Evolutionary conservation across 2,113 vertebrate genomes (phyloP).

Genomic region (Nettapus auritus): DNA sequence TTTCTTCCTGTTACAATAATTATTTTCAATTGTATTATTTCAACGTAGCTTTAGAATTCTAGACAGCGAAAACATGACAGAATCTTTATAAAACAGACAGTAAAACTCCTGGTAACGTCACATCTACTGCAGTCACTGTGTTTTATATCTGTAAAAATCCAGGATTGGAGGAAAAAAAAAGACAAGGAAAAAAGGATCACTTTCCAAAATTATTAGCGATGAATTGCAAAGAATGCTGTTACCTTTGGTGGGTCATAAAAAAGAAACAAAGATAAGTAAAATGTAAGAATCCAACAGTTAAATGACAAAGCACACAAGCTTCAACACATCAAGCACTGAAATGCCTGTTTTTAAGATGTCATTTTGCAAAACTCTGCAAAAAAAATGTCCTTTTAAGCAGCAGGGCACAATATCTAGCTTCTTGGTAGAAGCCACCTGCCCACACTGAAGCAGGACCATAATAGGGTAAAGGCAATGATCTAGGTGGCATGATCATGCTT

Average conservation of each 20-base stretch:
- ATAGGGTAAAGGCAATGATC: neutral
- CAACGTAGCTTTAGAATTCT: neutral
- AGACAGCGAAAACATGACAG: neutral
- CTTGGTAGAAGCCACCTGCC: neutral
- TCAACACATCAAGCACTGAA: neutral
- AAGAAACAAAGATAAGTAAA: neutral
- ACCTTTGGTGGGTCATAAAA: neutral
- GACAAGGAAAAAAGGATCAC: neutral
- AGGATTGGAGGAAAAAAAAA: neutral
- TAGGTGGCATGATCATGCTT: neutral
- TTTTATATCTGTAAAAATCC: neutral
- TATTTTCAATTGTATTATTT: neutral
- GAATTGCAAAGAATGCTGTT: neutral
- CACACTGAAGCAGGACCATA: neutral
- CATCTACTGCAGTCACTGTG: neutral
- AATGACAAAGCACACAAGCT: neutral
- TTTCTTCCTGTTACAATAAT: neutral
- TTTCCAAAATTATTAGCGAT: neutral
- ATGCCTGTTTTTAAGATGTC: neutral
- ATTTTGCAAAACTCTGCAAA: neutral
- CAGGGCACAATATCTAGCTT: neutral
- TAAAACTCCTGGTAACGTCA: neutral
- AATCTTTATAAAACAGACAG: constrained; percentile 8
- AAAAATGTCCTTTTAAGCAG: neutral
- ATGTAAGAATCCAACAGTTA: neutral